These are phyloP conservation scores for Sciurus carolinensis DNA, from an alignment of 2,797 vertebrate species.

Conservation along the genomic window DNA sequence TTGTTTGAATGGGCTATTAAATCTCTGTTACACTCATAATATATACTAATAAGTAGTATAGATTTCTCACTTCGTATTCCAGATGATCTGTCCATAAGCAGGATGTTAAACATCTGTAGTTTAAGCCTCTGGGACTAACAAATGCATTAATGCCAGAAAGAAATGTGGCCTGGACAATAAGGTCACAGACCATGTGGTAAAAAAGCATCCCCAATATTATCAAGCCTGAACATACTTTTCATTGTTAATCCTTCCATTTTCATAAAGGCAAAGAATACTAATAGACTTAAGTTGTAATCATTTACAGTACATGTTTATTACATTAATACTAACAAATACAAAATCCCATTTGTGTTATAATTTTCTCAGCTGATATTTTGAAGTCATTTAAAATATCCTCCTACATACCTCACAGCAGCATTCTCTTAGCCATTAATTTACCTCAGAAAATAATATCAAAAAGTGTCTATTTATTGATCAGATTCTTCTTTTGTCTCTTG, in stretches of 20 bases:
- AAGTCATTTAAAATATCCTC: slow-evolving; percentile 79
- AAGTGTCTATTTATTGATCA: slow-evolving; percentile 78
- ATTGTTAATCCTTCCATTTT: slow-evolving; percentile 82
- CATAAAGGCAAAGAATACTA: slow-evolving; percentile 82
- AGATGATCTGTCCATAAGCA: slow-evolving; percentile 92
- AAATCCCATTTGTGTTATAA: slow-evolving; percentile 82
- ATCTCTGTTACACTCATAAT: slow-evolving; percentile 89
- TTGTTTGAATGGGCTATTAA: slow-evolving; percentile 91
- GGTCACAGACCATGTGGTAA: slow-evolving; percentile 91
- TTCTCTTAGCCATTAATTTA: slow-evolving; percentile 83
- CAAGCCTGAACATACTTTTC: slow-evolving; percentile 77
- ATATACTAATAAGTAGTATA: slow-evolving; percentile 91
- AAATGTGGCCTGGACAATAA: slow-evolving; percentile 95
- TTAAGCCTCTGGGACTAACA: slow-evolving; percentile 95
- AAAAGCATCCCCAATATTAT: slow-evolving; percentile 85
- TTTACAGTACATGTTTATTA: slow-evolving; percentile 81
- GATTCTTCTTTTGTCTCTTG: slow-evolving; percentile 80
- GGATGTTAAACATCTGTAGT: slow-evolving; percentile 93
- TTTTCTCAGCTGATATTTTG: slow-evolving; percentile 86
- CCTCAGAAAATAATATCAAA: slow-evolving; percentile 78
- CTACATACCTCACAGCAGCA: slow-evolving; percentile 78
- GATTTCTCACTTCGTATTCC: slow-evolving; percentile 92
- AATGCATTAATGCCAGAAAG: slow-evolving; percentile 96
- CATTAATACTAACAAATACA: slow-evolving; percentile 82
- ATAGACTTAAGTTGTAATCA: slow-evolving; percentile 84